phyloP scores from a whole-genome alignment of 2,888 invertebrate genomes.

The Synergus umbraculus region DNA sequence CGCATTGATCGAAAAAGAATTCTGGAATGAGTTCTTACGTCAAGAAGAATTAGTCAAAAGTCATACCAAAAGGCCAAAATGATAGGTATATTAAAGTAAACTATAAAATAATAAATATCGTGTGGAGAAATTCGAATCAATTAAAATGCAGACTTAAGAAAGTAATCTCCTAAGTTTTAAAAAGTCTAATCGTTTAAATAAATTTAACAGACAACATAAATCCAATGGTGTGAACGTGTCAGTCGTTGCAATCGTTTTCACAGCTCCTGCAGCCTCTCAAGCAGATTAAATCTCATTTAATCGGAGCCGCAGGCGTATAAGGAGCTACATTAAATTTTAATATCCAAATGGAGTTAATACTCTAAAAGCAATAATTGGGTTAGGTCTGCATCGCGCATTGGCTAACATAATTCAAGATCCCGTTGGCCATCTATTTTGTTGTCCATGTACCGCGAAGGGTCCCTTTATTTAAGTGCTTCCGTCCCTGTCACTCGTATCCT shows the following conservation, averaged over 20 bases:
- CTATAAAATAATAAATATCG: too few relatives aligned
- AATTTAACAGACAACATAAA: not conserved
- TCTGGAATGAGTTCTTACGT: not conserved
- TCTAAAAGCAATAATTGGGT: conserved; percentile 58
- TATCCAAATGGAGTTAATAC: conserved; percentile 56
- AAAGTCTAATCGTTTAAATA: not conserved
- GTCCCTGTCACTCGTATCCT: conserved; percentile 54
- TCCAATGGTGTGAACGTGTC: not conserved
- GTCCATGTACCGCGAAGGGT: conserved; percentile 56
- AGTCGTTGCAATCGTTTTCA: conserved; percentile 1
- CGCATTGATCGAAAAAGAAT: not conserved
- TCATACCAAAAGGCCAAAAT: not conserved
- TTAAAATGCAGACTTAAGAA: not conserved
- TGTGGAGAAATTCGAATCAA: too few relatives aligned
- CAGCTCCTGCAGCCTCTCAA: conserved; percentile 54
- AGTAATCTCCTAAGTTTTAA: not conserved
- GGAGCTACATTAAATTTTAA: conserved; percentile 52
- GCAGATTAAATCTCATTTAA: conserved; percentile 71
- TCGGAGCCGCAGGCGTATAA: conserved; percentile 56
- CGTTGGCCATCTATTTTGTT: conserved; percentile 57
- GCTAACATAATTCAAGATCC: conserved; percentile 52
- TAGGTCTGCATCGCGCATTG: conserved; percentile 48
- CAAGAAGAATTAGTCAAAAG: not conserved
- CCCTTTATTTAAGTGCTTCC: conserved; percentile 50
- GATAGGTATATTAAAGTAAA: too few relatives aligned